Evolutionary conservation across 2,113 vertebrate species (phyloP), one percentile per base, ranked within the genome.

Genomic region (Danionella cerebrum): DNA sequence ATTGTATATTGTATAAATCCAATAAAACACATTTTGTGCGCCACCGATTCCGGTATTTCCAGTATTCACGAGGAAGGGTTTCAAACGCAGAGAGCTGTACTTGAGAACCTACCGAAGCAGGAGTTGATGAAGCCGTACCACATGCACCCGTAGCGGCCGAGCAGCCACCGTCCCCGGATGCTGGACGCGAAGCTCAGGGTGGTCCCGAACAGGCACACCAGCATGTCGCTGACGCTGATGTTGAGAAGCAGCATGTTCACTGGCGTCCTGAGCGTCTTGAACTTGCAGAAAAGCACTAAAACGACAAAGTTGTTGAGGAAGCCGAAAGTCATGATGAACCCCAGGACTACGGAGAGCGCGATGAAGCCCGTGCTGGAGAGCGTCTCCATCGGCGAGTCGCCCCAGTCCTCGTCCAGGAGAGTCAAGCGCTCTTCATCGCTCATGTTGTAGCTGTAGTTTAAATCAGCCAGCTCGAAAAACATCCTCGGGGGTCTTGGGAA

Each of bases 51-150:
- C n/a, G n/a, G n/a, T n/a, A n/a, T n/a, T n/a, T n/a, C n/a, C n/a
- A n/a, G n/a, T n/a, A n/a, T n/a, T n/a, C n/a, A n/a, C n/a, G n/a
- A n/a, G n/a, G n/a, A n/a, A n/a, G n/a, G n/a, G n/a, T n/a, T n/a
- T n/a, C n/a, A n/a, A n/a, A n/a, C n/a, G n/a, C n/a, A n/a, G n/a
- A n/a, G n/a, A n/a, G n/a, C n/a, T n/a, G n/a, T 27, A 5, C 18
- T 29, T 33, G 14, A 18, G 11, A 10, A 58, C 92, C 88, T 81
- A 94, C 93, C 92, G 67, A 94, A 93, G 82, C 91, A 94, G 69
- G 92, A 92, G 82, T 94, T 95, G 88, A 91, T 89, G 86, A 94
- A 93, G 62, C 93, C 93, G 64, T 95, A 93, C 93, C 91, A 93
- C 72, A 81, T 88, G 68, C 93, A 94, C 11, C 91, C 89, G 53